phyloP scores from a whole-genome alignment of 2,888 invertebrate species.

The Ryuthela nishihirai region DNA sequence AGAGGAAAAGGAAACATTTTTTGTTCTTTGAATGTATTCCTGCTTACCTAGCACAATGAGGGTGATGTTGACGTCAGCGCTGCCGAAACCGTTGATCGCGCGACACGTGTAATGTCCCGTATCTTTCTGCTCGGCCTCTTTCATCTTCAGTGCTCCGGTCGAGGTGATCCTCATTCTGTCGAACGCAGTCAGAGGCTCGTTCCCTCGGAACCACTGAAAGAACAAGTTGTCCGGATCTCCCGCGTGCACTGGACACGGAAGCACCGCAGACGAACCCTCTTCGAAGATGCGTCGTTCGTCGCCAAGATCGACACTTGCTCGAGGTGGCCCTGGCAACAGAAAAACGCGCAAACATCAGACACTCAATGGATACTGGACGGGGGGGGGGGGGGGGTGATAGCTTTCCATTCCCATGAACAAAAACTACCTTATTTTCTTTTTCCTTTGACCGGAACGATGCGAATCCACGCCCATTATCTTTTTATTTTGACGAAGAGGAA shows the following conservation, averaged over 20 bases:
- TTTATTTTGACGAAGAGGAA: no score
- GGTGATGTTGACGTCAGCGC: constrained; percentile 3
- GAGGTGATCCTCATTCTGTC: constrained; percentile 6
- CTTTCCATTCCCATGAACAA: no score
- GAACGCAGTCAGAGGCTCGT: neutral
- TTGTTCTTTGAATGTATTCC: no score
- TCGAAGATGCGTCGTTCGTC: neutral
- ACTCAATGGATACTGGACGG: no score
- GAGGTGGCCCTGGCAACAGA: constrained; percentile 1
- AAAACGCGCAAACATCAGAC: no score
- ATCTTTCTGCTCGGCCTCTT: constrained; percentile 5
- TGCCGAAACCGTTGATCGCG: constrained; percentile 12
- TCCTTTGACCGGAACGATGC: no score
- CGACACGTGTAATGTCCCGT: constrained; percentile 10
- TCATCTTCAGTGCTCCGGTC: constrained; percentile 11
- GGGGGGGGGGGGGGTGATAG: no score
- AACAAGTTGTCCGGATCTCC: constrained; percentile 3
- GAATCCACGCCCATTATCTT: no score
- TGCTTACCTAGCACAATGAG: constrained; percentile 10
- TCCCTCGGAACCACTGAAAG: constrained; percentile 5
- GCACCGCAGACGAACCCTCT: neutral
- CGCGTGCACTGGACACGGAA: constrained; percentile 9
- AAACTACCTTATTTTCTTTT: no score
- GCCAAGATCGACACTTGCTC: neutral
- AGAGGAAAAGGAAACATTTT: no score